Evolutionary conservation across 2,113 vertebrate genomes (phyloP), one percentile per base, ranked within the genome.

Genomic region (Passer montanus): DNA sequence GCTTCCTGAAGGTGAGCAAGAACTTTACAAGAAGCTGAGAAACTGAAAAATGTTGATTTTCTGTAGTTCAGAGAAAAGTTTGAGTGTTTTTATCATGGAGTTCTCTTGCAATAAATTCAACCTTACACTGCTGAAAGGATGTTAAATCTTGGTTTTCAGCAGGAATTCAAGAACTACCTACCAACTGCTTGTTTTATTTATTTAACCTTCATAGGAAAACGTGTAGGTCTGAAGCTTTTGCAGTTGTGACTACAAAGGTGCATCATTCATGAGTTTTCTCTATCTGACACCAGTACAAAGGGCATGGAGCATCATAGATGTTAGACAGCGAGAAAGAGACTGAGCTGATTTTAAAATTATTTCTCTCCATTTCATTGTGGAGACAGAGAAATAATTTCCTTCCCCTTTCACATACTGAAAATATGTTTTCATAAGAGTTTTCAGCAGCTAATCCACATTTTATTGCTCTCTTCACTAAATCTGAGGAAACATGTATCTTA

Each of bases 361-460:
- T 94, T 97, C 31, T 93, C 66, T 81, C 83, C 31, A 58, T 94
- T 95, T 97, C 94, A 86, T 93, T 83, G 76, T 33, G 70, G 81
- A 97, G 55, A 93, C 80, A 94, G 80, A 82, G 26, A 47, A 97
- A 93, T 80, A 24, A 92, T 72, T 89, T 95, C 94, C 82, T 87
- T 87, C 58, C 23, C 46, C 47, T 89, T 95, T 56, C n/a, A 28
- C 86, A 85, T 85, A 87, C 39, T 83, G 56, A 85, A 96, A 93
- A 64, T 76, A 87, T 59, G 56, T 69, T 93, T 87, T 78, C 37
- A 24, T 95, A 70, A n/a, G 52, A 70, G 44, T 86, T 96, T 96
- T 87, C 70, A 86, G 62, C 64, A 89, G 62, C 28, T 92, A 93
- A 94, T 96, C 93, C 92, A 81, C 56, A 84, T 97, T 96, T 96